Base-by-base conservation (phyloP, 2,113 vertebrate species). In the Protomyctophum bolini region DNA sequence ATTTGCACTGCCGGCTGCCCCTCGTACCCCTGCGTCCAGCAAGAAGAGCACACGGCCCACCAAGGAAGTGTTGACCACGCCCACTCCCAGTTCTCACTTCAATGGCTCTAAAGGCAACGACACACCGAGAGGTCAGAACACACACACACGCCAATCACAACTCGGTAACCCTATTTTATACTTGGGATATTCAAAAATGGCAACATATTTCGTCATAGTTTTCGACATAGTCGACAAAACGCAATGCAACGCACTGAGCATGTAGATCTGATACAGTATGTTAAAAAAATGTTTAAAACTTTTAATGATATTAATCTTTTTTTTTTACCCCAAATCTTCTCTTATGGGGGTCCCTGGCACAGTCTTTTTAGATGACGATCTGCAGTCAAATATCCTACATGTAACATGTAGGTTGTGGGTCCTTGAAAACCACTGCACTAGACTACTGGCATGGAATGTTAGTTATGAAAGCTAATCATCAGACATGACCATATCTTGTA, bases 1-100 rank as follows among this genome's bases (percentile, higher is more conserved):
- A 1, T 95, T 96, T 84, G 83, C 63, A 0, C 76, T 95, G 82
- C 94, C 95, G 33, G 33, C 33, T 65, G 84, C 91, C 66, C 93
- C 94, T 8, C 91, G 89, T 72, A 96, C 91, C 15, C 92, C 94
- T 3, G 83, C 8, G 6, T 76, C 81, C 77, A 81, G 41, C 49
- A 92, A 74, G 45, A 95, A 92, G 86, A 92, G 28, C 15, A 52
- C 76, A 7, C 77, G 79, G 21, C 85, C 85, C 73, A 80, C 81
- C 75, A 94, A 87, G 56, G 89, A 89, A 6, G 77, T 87, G 54
- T 76, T 93, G 7, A 86, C 88, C 0, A 73, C 84, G 6, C 91
- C 95, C n/a, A 88, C 89, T 65, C 82, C 68, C 70, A 88, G 33
- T 41, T 6, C 33, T 41, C 33, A 76, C 14, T 7, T 10, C 51